Evolutionary conservation across 2,797 vertebrate genomes (phyloP).

Genomic region (Chlorospingus flavigularis): DNA sequence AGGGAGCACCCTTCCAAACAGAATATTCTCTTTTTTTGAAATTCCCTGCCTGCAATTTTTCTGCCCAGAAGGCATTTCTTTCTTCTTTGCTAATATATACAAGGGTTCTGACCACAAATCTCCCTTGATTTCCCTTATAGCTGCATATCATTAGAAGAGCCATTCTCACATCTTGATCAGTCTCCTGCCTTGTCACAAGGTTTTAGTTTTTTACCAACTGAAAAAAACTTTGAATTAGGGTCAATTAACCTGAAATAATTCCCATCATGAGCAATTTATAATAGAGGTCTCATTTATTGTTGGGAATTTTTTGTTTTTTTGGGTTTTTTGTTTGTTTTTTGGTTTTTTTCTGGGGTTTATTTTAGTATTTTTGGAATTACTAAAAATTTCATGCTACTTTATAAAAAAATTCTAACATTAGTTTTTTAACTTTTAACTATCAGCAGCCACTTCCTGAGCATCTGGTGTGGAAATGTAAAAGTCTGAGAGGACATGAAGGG

Average conservation of each 20-base stretch:
- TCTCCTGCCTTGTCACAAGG: background rate
- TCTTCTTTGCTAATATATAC: background rate
- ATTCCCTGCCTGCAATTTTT: background rate
- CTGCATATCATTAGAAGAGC: background rate
- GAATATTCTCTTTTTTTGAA: background rate
- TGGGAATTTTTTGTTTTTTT: accelerated
- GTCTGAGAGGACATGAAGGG: background rate
- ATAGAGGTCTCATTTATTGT: background rate
- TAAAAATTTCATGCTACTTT: background rate
- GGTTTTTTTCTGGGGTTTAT: background rate
- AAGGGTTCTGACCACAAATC: background rate
- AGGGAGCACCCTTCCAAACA: background rate
- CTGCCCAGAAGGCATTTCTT: background rate
- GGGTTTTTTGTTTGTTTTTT: background rate
- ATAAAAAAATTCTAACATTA: background rate
- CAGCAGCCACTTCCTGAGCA: background rate
- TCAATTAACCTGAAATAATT: background rate
- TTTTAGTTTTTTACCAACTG: background rate
- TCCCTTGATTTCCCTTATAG: background rate
- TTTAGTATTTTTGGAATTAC: background rate
- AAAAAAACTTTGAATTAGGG: background rate
- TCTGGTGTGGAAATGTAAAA: background rate
- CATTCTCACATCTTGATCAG: background rate
- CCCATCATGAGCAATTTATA: background rate
- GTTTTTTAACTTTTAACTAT: background rate